Evolutionary conservation across 2,797 vertebrate species (phyloP).

Genomic region (Micrastur ruficollis): DNA sequence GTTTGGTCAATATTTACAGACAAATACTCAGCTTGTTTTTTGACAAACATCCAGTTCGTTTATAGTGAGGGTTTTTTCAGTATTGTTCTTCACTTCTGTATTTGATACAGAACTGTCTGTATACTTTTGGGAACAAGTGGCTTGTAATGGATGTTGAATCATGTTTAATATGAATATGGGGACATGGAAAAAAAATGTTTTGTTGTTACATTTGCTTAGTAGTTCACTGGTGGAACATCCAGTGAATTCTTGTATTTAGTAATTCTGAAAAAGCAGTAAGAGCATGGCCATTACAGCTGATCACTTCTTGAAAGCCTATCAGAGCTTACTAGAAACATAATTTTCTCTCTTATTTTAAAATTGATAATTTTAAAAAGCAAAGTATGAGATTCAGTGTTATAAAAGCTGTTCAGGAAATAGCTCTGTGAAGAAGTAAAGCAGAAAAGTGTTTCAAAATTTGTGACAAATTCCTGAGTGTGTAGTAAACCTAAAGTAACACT

Average conservation of each 20-base stretch:
- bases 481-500: not conserved
- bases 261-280: not conserved
- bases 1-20: conserved; percentile 57
- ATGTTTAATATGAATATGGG: not conserved
- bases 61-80: not conserved
- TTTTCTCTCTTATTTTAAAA: not conserved
- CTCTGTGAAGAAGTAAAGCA: not conserved
- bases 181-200: not conserved
- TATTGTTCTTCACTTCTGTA: not conserved
- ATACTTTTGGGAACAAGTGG: not conserved
- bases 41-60: conserved; percentile 40
- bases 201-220: not conserved
- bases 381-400: not conserved
- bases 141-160: conserved; percentile 6
- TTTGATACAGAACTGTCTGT: conserved; percentile 22
- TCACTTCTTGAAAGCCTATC: not conserved
- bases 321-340: not conserved
- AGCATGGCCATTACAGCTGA: not conserved
- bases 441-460: not conserved
- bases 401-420: not conserved
- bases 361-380: not conserved
- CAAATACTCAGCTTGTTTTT: conserved; percentile 41
- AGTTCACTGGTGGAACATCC: not conserved
- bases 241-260: not conserved
- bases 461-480: not conserved